Evolutionary conservation across 2,797 vertebrate genomes (phyloP).

Genomic region (Sebastiscus albofasciatus): DNA sequence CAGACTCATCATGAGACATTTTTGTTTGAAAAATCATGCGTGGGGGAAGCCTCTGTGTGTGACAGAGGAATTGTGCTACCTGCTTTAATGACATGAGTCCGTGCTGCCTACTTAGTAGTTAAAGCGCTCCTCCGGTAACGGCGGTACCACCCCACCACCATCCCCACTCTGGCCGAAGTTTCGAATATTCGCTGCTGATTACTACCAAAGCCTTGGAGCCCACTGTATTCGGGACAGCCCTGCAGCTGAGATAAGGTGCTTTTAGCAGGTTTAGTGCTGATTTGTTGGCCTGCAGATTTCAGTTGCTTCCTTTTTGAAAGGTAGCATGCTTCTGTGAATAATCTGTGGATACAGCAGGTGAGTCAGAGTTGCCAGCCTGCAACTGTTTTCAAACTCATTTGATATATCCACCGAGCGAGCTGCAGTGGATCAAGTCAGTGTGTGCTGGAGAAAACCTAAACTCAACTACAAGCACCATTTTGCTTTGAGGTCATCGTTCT

Average conservation of each 20-base stretch:
- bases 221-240: too few species aligned
- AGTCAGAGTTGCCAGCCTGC: constrained; percentile 43
- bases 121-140: fast-evolving
- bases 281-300: constrained; percentile 6
- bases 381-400: constrained; percentile 36
- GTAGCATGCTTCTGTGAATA: constrained; percentile 25
- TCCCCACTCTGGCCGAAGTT: too few species aligned
- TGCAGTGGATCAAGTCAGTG: constrained; percentile 17
- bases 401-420: constrained; percentile 11
- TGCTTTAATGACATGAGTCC: too few species aligned
- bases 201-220: too few species aligned
- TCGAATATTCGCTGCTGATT: too few species aligned
- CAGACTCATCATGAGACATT: too few species aligned
- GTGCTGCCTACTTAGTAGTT: too few species aligned
- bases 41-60: too few species aligned
- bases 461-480: neutral
- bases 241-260: neutral
- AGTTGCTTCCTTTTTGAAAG: constrained; percentile 26
- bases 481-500: constrained; percentile 3
- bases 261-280: neutral
- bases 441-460: constrained; percentile 18
- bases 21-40: too few species aligned
- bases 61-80: too few species aligned
- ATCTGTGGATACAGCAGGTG: constrained; percentile 46
- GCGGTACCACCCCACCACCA: too few species aligned